Percentiles rank a stretch among this genome's conserved stretches.
phyloP scores from a whole-genome alignment of 1,140 invertebrate species.

The Muscidifurax raptorellus region DNA sequence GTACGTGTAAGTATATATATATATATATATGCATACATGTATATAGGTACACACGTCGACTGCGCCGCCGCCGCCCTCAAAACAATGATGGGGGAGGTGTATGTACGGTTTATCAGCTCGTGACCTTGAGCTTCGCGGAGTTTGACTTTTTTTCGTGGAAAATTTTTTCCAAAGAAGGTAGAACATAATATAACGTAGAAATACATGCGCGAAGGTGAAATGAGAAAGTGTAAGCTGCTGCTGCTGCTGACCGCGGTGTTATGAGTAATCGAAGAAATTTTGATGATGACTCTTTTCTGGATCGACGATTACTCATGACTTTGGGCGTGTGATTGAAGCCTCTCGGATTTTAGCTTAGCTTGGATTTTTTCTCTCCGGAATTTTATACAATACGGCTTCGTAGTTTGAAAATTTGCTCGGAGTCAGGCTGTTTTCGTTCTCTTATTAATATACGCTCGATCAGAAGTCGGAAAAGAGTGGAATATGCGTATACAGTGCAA shows the following conservation, averaged over 20 bases:
- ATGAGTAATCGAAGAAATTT: conserved; percentile 2
- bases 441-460: too few relatives aligned
- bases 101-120: neutral
- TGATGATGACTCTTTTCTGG: conserved; percentile 1
- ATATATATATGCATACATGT: neutral
- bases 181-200: too few relatives aligned
- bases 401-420: too few relatives aligned
- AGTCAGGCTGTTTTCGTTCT: too few relatives aligned
- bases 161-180: neutral
- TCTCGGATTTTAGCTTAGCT: neutral
- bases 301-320: neutral
- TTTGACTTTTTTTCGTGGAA: neutral
- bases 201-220: neutral
- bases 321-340: neutral
- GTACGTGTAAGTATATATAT: too few relatives aligned
- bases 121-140: neutral
- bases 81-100: conserved; percentile 1
- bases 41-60: neutral
- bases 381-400: neutral
- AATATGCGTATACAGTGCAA: too few relatives aligned
- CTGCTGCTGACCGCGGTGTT: neutral
- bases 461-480: too few relatives aligned
- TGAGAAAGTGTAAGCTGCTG: neutral
- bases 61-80: neutral
- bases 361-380: neutral